phyloP scores from a whole-genome alignment of 30 jellyfish, hydroid and myxozoan species.

The Pseudorhiza aurosa region DNA sequence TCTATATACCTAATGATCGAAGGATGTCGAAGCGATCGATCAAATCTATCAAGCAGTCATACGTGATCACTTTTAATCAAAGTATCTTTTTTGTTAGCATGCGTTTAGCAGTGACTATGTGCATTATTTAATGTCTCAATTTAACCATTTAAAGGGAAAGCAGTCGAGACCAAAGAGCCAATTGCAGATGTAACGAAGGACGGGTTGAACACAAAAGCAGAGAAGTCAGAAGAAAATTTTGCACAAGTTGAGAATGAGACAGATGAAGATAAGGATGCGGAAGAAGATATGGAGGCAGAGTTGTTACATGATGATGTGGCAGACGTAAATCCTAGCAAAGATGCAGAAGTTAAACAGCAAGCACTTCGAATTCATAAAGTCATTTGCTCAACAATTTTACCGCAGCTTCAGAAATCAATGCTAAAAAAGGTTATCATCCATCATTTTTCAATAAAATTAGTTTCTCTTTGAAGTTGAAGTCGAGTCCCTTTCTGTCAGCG shows the following conservation, averaged over 20 bases:
- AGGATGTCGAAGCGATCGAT: too few species aligned
- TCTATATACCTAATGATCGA: too few species aligned
- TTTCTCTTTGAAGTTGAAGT: too few species aligned
- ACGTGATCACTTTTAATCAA: too few species aligned
- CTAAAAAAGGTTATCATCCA: slow-evolving; percentile 77
- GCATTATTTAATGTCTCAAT: too few species aligned
- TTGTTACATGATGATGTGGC: slow-evolving; percentile 13
- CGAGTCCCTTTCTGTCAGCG: too few species aligned
- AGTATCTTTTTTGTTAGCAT: too few species aligned
- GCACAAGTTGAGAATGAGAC: neutral
- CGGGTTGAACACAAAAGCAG: neutral
- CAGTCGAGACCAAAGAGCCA: neutral
- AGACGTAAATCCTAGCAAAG: slow-evolving; percentile 8
- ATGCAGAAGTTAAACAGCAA: neutral
- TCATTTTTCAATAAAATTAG: too few species aligned
- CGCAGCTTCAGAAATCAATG: slow-evolving; percentile 81
- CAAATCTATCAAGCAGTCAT: too few species aligned
- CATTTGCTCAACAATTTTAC: slow-evolving; percentile 56
- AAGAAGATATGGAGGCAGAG: slow-evolving; percentile 34
- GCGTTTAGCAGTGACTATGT: too few species aligned
- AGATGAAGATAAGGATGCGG: slow-evolving; percentile 23
- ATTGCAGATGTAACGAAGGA: neutral
- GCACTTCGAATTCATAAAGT: slow-evolving; percentile 62
- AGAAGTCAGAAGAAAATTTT: neutral
- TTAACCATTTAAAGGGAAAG: neutral